Evolutionary conservation across 1,140 invertebrate genomes (phyloP).

Genomic region (Drosophila auraria): DNA sequence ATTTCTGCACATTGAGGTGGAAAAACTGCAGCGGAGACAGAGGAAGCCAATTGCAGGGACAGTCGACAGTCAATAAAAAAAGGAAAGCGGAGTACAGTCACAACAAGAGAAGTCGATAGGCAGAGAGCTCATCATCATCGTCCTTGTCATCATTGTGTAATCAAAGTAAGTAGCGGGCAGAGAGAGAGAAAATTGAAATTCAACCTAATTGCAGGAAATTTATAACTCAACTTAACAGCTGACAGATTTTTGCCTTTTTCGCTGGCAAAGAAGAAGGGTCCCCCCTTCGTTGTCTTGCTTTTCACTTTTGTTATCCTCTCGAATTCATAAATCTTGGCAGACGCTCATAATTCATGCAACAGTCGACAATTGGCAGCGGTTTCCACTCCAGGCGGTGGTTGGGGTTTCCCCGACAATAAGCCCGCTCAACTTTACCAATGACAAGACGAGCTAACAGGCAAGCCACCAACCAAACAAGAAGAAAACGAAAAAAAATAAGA

Average conservation of each 20-base stretch:
- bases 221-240: conserved; percentile 80
- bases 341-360: conserved; percentile 80
- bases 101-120: conserved; percentile 49
- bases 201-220: conserved; percentile 81
- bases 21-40: conserved; percentile 75
- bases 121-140: conserved; percentile 15
- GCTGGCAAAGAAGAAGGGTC: background rate
- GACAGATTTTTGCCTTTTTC: conserved; percentile 69
- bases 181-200: conserved; percentile 69
- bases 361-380: conserved; percentile 74
- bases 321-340: conserved; percentile 78
- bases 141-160: conserved; percentile 53
- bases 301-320: conserved; percentile 45
- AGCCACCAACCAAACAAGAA: conserved; percentile 3
- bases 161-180: conserved; percentile 70
- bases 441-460: conserved; percentile 58
- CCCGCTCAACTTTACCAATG: conserved; percentile 68
- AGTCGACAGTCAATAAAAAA: conserved; percentile 5
- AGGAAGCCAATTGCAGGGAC: conserved; percentile 57
- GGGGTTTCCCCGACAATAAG: conserved; percentile 47
- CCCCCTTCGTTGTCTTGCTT: background rate
- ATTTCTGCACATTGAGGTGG: conserved; percentile 71
- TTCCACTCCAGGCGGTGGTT: conserved; percentile 14
- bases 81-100: conserved; percentile 29
- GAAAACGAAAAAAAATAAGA: conserved; percentile 9